Base-by-base conservation (phyloP, 2,797 vertebrate genomes). In the Potorous gilbertii region DNA sequence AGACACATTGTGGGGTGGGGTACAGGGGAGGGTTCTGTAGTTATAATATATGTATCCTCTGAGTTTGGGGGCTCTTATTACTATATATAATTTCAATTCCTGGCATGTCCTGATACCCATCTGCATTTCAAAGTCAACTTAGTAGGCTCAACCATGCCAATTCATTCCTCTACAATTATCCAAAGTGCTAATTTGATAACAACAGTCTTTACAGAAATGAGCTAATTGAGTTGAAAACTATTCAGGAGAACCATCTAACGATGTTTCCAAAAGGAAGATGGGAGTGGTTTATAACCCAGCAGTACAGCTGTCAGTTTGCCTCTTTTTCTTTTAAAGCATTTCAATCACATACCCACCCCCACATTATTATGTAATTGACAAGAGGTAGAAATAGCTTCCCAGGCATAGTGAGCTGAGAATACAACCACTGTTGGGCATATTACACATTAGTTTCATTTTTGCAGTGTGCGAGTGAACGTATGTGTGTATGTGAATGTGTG, bases 61-160 rank as follows among this genome's bases (percentile, higher is more conserved):
- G n/a, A 21, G 14, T 74, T 74, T 74, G 66, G 16, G 66, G 14
- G 40, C 66, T 74, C 6, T 40, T 74, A 21, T 74, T 40, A 5
- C 66, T 40, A 18, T 74, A n/a, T 74, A 40, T 74, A 16, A 18
- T 74, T 74, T 74, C 66, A 74, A 18, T 74, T 74, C 66, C 66
- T 74, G 66, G 66, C 66, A 40, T 40, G 66, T 74, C 66, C 14
- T 54, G 40, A 4, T 54, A 55, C 55, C 1, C 87, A 55, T 40
- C 52, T 54, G 9, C 55, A 54, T 94, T 94, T 91, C 55, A 62
- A 91, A 97, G n/a, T 6, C 66, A 81, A 91, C 11, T 29, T 5
- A 94, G 0, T 50, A 52, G 11, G 29, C 91, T 8, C 46, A 54
- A 24, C 90, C 10, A 6, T 56, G 66, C 56, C 21, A 8, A 0